Conservation (phyloP, 2,888 invertebrate genomes). For the Oasisia sp. region DNA sequence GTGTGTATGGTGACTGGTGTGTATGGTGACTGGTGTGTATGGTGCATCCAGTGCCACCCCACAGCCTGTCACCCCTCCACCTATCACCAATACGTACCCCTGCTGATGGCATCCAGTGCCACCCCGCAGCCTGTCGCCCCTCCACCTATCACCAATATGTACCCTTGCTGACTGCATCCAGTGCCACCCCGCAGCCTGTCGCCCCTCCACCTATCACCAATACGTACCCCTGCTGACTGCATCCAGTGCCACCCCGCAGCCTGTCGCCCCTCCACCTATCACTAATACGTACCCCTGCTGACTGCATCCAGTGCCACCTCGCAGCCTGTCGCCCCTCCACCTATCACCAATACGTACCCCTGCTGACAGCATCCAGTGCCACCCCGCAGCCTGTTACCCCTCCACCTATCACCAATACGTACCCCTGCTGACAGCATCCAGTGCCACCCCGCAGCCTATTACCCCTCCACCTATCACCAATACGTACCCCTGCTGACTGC, state of each 20-base stretch:
- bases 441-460: constrained; percentile 94
- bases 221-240: constrained; percentile 92
- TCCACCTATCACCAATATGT: background rate
- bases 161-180: constrained; percentile 94
- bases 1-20: too few species aligned
- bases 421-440: constrained; percentile 94
- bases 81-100: too few species aligned
- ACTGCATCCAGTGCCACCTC: too few species aligned
- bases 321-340: too few species aligned
- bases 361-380: too few species aligned
- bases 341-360: too few species aligned
- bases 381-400: too few species aligned
- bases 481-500: constrained; percentile 92
- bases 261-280: constrained; percentile 97
- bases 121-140: too few species aligned
- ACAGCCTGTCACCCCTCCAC: too few species aligned
- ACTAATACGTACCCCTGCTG: constrained; percentile 91
- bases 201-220: constrained; percentile 98
- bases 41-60: too few species aligned
- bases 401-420: background rate
- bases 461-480: constrained; percentile 98
- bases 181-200: constrained; percentile 94
- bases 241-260: constrained; percentile 95
- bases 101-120: too few species aligned
- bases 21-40: too few species aligned